Evolutionary conservation across 1,140 invertebrate species (phyloP).

Genomic region (Eriocheir sinensis): DNA sequence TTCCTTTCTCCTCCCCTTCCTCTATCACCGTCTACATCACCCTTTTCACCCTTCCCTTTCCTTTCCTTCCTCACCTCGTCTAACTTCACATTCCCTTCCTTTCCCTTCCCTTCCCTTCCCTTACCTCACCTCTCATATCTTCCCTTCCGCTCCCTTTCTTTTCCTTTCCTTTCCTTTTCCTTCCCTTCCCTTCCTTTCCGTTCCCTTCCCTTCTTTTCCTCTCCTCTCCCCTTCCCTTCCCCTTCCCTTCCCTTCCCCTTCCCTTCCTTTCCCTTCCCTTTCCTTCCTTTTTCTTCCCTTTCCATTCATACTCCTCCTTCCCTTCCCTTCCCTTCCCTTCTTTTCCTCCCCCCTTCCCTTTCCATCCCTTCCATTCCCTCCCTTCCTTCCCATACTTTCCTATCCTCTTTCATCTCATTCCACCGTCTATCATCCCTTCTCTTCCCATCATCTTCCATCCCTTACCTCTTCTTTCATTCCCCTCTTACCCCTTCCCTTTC

Average conservation of each 20-base stretch:
- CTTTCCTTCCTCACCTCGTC: neutral
- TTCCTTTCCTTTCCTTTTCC: neutral
- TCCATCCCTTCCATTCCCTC: neutral
- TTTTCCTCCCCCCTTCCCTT: neutral
- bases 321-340: neutral
- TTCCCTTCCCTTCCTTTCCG: too few relatives aligned
- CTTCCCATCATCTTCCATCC: neutral
- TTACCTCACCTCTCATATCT: neutral
- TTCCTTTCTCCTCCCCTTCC: neutral
- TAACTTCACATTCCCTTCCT: neutral
- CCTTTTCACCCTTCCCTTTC: neutral
- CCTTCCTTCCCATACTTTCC: neutral
- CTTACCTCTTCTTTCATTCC: neutral
- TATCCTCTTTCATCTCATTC: neutral
- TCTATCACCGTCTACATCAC: too few relatives aligned
- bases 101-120: neutral
- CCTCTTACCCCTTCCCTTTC: neutral
- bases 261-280: neutral
- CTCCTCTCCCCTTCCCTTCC: too few relatives aligned
- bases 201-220: too few relatives aligned
- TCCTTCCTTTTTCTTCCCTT: neutral
- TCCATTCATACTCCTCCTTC: neutral
- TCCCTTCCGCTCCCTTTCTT: neutral
- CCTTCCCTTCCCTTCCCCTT: neutral
- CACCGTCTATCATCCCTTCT: neutral